Percentiles rank a stretch among this genome's conserved stretches.
Conservation (phyloP, 2,797 vertebrate genomes). For the Geotria australis region DNA sequence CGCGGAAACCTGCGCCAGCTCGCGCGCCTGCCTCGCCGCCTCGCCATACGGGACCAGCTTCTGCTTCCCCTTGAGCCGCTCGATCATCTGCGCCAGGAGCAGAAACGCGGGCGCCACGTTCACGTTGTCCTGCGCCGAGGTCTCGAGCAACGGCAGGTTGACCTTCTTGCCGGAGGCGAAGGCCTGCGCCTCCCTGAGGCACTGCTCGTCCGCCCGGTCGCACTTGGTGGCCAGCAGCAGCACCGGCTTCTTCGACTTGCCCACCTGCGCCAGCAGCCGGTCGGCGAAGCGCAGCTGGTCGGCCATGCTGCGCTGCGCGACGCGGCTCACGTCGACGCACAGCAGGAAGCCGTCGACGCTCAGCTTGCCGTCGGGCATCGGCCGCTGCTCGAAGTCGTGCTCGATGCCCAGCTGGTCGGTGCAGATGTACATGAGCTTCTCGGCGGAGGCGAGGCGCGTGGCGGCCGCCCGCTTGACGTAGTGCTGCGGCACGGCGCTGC, state of each 20-base stretch:
- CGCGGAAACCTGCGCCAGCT: neutral
- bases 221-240: constrained; percentile 86
- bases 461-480: constrained; percentile 86
- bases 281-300: constrained; percentile 95
- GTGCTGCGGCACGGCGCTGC: constrained; percentile 88
- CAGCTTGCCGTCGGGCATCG: constrained; percentile 92
- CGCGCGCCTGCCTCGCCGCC: constrained; percentile 29
- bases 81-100: constrained; percentile 74
- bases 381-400: constrained; percentile 98
- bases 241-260: constrained; percentile 78
- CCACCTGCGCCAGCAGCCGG: constrained; percentile 64
- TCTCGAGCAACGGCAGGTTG: constrained; percentile 69
- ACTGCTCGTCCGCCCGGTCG: constrained; percentile 81
- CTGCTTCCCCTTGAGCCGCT: constrained; percentile 77
- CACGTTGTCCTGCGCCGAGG: constrained; percentile 48
- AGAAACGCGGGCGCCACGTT: constrained; percentile 80
- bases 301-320: constrained; percentile 85
- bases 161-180: constrained; percentile 79
- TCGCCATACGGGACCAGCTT: constrained; percentile 90
- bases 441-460: constrained; percentile 80
- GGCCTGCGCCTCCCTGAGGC: constrained; percentile 67
- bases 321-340: constrained; percentile 89
- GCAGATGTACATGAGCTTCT: constrained; percentile 99
- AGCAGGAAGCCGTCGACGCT: constrained; percentile 69
- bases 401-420: constrained; percentile 94